Base-by-base conservation (phyloP, 2,797 vertebrate genomes). In the Poliocrania exsul region DNA sequence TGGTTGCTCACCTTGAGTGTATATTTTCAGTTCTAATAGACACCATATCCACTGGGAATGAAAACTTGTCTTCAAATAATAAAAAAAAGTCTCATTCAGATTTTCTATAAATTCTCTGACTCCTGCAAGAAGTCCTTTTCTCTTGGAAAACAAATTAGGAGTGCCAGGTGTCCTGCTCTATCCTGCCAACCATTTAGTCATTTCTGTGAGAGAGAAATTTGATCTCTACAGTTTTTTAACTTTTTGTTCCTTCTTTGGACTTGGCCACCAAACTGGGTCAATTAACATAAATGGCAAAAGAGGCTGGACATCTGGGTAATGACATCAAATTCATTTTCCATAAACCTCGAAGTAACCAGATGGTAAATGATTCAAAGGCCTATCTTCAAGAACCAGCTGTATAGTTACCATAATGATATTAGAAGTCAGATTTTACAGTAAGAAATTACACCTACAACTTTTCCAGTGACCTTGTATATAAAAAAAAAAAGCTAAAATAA, bases 301-400 rank as follows among this genome's bases (percentile, higher is more conserved):
- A 93, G 57, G 23, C 35, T 65, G 75, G 69, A 95, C 93, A 96
- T 93, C 91, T 96, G 93, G 84, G 67, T 28, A 94, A 86, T 88
- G 93, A 96, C 95, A 95, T 38, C 65, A 78, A 92, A 95, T 95
- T 92, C 4, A 95, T 97, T 96, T 95, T 95, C 73, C 31, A 29
- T 80, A 95, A 93, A 87, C 57, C 79, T 93, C 10, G 10, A 91
- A 87, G 92, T 87, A 95, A 74, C 88, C 95, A 96, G 90, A 95
- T 96, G 95, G 93, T 85, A 95, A 88, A 93, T 96, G 94, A 97
- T 95, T 89, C 94, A 96, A 94, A 93, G 74, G 23, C 88, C 81
- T 77, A 50, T 95, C 94, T 96, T 96, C 67, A 94, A 93, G 88
- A 94, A 93, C 92, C 94, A 97, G 94, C 84, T 97, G 93, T 73